Evolutionary conservation across 2,113 vertebrate species (phyloP).

Genomic region (Zosterops japonicus): DNA sequence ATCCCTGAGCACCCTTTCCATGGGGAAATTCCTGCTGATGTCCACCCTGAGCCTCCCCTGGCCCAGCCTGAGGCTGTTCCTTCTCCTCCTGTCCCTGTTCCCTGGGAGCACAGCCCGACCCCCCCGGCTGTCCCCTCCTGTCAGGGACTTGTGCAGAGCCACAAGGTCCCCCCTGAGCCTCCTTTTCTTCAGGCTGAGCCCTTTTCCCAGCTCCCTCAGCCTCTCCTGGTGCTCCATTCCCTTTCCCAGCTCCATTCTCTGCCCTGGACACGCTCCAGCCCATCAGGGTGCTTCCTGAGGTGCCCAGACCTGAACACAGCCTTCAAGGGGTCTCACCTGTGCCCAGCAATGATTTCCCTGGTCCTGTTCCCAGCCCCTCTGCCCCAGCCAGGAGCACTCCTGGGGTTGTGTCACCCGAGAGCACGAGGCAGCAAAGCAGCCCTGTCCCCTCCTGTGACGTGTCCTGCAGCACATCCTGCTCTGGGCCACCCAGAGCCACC

Average conservation of each 20-base stretch:
- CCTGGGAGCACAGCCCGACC: background rate
- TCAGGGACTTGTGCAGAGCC: background rate
- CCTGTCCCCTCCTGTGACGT: background rate
- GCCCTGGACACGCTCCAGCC: background rate
- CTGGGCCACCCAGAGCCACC: background rate
- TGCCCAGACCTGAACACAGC: background rate
- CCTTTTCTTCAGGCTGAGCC: background rate
- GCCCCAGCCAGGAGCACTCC: background rate
- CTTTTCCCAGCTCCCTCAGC: background rate
- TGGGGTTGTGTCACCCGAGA: background rate
- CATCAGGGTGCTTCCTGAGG: background rate
- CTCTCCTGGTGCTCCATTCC: background rate
- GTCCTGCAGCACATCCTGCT: background rate
- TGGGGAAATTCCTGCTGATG: background rate
- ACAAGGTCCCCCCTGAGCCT: background rate
- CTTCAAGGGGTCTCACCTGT: rapidly evolving
- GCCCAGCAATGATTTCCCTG: background rate
- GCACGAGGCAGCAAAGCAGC: background rate
- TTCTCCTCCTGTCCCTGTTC: background rate
- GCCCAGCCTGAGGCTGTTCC: background rate
- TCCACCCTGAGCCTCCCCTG: background rate
- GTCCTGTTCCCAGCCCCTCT: background rate
- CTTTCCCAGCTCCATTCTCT: background rate
- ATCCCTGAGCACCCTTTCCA: background rate
- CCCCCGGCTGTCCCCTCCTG: background rate